Evolutionary conservation across 2,888 invertebrate species (phyloP).

Genomic region (Iselma pallidipennis): DNA sequence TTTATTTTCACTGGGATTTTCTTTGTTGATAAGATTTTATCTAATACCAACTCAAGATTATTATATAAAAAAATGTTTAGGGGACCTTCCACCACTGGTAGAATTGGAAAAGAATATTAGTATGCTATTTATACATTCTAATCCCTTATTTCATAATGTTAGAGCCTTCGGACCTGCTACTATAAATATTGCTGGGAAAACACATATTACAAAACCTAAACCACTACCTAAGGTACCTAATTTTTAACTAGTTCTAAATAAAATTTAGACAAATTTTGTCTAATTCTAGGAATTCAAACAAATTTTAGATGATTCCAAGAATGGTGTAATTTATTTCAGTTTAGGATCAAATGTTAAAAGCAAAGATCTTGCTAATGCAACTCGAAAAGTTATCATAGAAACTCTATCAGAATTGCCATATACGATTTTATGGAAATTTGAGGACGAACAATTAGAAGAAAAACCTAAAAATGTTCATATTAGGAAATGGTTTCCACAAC

Average conservation of each 20-base stretch:
- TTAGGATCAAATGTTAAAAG: constrained; percentile 55
- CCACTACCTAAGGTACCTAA: constrained; percentile 20
- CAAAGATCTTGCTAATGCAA: constrained; percentile 45
- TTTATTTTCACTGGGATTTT: constrained; percentile 36
- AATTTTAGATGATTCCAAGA: constrained; percentile 46
- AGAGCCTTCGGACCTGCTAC: constrained; percentile 7
- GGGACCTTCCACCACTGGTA: constrained; percentile 14
- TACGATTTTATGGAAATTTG: constrained; percentile 57
- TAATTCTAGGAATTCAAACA: constrained; percentile 21
- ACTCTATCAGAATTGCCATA: no score
- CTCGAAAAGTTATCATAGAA: constrained; percentile 45
- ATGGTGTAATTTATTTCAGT: constrained; percentile 54
- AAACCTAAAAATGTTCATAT: constrained; percentile 52
- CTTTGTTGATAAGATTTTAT: constrained; percentile 39
- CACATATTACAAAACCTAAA: constrained; percentile 11
- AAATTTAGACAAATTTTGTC: background rate
- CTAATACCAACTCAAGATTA: constrained; percentile 26
- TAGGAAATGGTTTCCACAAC: constrained; percentile 57
- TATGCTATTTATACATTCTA: constrained; percentile 4
- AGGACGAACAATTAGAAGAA: constrained; percentile 46
- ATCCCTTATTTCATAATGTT: constrained; percentile 1
- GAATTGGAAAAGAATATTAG: constrained; percentile 10
- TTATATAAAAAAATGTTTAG: constrained; percentile 26
- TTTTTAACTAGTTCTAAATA: background rate
- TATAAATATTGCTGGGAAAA: constrained; percentile 31